Conservation (phyloP, 1,140 invertebrate genomes). For the Panagrolaimus sp. region DNA sequence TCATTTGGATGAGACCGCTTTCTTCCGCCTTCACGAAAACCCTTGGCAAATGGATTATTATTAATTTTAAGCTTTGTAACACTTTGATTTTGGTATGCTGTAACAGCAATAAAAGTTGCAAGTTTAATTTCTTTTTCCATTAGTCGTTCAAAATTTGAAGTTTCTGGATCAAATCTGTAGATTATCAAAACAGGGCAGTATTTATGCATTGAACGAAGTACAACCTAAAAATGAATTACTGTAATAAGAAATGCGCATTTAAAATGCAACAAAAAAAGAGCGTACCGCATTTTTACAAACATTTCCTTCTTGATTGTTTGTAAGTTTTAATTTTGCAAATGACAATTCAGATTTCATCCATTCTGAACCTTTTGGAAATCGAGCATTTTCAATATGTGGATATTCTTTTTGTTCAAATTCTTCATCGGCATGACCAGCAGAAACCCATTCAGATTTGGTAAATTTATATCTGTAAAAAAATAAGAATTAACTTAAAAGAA, state of each 20-base stretch:
- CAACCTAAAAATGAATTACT: not conserved
- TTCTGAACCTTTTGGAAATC: not conserved
- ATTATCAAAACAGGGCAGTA: not conserved
- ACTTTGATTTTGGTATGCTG: not conserved
- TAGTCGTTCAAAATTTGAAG: not conserved
- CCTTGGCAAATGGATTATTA: constrained; percentile 10
- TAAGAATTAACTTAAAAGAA: too few species aligned
- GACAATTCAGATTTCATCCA: not conserved
- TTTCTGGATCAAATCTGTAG: not conserved
- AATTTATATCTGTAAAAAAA: not conserved
- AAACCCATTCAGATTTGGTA: not conserved
- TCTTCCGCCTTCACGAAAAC: constrained; percentile 6
- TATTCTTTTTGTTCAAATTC: not conserved
- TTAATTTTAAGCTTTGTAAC: not conserved
- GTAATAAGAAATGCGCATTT: too few species aligned
- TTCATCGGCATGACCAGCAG: constrained; percentile 1
- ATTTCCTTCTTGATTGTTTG: not conserved
- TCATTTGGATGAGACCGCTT: not conserved
- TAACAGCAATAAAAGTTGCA: not conserved
- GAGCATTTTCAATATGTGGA: not conserved
- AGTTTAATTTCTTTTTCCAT: not conserved
- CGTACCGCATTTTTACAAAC: not conserved
- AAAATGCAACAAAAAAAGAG: not conserved
- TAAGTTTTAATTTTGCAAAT: constrained; percentile 1
- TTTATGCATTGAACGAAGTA: constrained; percentile 12